These are phyloP conservation scores for Oryzias celebensis DNA, from an alignment of 2,113 vertebrate species.

Conservation along the genomic window DNA sequence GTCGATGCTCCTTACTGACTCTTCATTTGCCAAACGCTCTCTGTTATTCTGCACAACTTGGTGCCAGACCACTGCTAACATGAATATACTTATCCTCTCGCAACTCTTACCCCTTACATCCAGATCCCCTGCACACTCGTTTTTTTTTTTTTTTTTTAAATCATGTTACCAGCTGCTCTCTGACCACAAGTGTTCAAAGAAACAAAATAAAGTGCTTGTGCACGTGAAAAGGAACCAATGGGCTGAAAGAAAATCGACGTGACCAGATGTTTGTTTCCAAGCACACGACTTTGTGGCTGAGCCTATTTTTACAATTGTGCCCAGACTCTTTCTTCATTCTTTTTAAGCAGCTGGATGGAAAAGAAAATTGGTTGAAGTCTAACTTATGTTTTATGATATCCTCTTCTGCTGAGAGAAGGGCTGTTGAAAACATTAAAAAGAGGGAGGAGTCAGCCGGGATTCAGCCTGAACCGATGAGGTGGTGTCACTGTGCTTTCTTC, in stretches of 20 bases:
- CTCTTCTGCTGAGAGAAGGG: conserved; percentile 71
- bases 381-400: conserved; percentile 80
- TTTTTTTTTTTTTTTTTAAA: conserved; percentile 46
- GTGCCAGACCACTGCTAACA: conserved; percentile 62
- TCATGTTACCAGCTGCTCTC: conserved; percentile 73
- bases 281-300: conserved; percentile 73
- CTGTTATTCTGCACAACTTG: conserved; percentile 47
- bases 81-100: conserved; percentile 51
- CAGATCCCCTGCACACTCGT: conserved; percentile 53
- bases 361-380: conserved; percentile 74
- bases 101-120: conserved; percentile 49
- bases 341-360: conserved; percentile 74
- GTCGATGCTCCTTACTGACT: conserved; percentile 28
- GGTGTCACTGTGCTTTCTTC: conserved; percentile 56
- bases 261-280: conserved; percentile 79
- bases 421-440: conserved; percentile 77
- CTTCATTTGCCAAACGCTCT: conserved; percentile 36
- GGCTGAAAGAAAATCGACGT: conserved; percentile 64
- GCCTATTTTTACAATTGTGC: conserved; percentile 79
- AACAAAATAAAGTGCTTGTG: conserved; percentile 68
- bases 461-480: conserved; percentile 37
- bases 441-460: conserved; percentile 67
- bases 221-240: conserved; percentile 66
- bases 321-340: conserved; percentile 74
- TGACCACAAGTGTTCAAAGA: conserved; percentile 73